Conservation (phyloP, 2,797 vertebrate genomes). For the Schizopygopsis malacanthus region DNA sequence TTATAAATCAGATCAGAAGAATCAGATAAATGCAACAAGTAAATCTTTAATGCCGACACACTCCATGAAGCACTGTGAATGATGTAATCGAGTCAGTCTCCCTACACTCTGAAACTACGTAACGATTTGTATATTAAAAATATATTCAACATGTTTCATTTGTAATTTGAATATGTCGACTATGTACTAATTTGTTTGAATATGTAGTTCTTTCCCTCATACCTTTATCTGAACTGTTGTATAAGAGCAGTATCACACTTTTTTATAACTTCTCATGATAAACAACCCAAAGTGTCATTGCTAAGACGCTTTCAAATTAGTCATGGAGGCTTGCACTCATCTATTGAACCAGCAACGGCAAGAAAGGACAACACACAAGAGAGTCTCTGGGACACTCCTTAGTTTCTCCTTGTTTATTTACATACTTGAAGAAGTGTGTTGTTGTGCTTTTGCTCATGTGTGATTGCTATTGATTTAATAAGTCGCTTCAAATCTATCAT, state of each 20-base stretch:
- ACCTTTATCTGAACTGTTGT: background rate
- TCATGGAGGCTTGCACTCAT: background rate
- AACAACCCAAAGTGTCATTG: background rate
- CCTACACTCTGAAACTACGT: no score
- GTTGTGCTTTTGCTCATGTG: background rate
- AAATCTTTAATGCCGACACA: no score
- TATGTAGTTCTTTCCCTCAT: no score
- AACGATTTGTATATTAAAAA: no score
- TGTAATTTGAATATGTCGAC: no score
- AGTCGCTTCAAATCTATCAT: no score
- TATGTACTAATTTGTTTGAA: no score
- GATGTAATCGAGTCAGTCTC: no score
- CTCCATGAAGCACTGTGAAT: no score
- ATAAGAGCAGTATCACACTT: background rate
- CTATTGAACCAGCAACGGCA: background rate
- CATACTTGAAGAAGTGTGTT: background rate
- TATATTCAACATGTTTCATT: no score
- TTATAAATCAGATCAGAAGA: no score
- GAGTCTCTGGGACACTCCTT: background rate
- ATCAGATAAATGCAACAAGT: no score
- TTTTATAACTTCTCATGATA: background rate
- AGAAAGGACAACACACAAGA: background rate
- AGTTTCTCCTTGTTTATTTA: background rate
- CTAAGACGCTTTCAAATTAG: background rate
- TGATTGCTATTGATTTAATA: background rate